Conservation (phyloP, 2,888 invertebrate genomes). For the Anaspis maculata region DNA sequence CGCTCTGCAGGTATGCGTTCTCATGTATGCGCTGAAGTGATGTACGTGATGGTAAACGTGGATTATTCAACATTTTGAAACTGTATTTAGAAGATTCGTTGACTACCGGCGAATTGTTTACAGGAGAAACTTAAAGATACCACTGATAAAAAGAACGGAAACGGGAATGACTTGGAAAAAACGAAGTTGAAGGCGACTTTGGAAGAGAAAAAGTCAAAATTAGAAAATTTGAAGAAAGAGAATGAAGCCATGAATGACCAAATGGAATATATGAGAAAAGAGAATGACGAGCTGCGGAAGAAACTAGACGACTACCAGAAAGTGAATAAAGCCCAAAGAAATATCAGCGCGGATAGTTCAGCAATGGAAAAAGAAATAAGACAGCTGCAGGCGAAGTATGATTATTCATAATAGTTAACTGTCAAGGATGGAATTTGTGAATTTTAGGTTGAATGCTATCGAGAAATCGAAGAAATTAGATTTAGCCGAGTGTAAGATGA, state of each 20-base stretch:
- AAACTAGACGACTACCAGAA: conserved; percentile 80
- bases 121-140: conserved; percentile 49
- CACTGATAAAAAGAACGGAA: conserved; percentile 18
- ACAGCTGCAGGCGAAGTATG: conserved; percentile 55
- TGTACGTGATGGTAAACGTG: too few relatives aligned
- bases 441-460: conserved; percentile 44
- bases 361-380: conserved; percentile 69
- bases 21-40: too few relatives aligned
- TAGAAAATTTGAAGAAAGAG: conserved; percentile 60
- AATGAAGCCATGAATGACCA: conserved; percentile 61
- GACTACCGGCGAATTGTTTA: too few relatives aligned
- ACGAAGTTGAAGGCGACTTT: conserved; percentile 60
- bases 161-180: conserved; percentile 49
- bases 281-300: conserved; percentile 71
- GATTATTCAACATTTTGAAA: too few relatives aligned
- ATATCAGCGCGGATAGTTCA: conserved; percentile 65
- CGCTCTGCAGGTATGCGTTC: too few relatives aligned
- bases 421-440: not conserved
- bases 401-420: conserved; percentile 2
- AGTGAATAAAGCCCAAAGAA: conserved; percentile 74
- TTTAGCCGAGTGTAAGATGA: conserved; percentile 68
- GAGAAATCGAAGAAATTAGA: conserved; percentile 72
- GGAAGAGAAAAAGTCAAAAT: conserved; percentile 67
- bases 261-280: conserved; percentile 61
- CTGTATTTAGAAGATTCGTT: too few relatives aligned